Evolutionary conservation across 1,140 invertebrate species (phyloP).

Genomic region (Camponotus pennsylvanicus): DNA sequence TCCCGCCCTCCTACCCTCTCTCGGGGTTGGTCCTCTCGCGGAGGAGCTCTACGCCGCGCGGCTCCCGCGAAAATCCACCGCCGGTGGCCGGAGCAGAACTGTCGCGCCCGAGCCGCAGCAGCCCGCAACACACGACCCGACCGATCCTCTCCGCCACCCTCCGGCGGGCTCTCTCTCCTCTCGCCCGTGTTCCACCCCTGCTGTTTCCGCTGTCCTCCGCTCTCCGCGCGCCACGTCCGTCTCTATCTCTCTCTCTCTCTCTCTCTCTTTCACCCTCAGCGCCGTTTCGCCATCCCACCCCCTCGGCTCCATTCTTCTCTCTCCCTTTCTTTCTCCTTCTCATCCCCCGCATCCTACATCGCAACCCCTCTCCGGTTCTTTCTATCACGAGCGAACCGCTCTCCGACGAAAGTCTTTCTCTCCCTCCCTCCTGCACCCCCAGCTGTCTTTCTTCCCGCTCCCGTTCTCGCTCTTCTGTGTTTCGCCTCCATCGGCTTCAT

Average conservation of each 20-base stretch:
- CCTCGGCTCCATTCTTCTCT: slow-evolving; percentile 10
- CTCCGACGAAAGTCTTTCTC: not conserved
- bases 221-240: slow-evolving; percentile 8
- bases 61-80: slow-evolving; percentile 78
- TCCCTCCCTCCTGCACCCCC: not conserved
- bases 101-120: slow-evolving; percentile 86
- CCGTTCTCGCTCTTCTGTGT: not conserved
- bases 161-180: slow-evolving; percentile 54
- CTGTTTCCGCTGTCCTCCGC: slow-evolving; percentile 4
- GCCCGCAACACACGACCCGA: slow-evolving; percentile 84
- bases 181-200: slow-evolving; percentile 13
- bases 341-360: slow-evolving; percentile 11
- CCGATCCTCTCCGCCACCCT: slow-evolving; percentile 63
- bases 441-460: not conserved
- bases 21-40: slow-evolving; percentile 33
- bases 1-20: not conserved
- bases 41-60: slow-evolving; percentile 28
- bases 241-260: slow-evolving; percentile 51
- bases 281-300: not conserved
- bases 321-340: slow-evolving; percentile 22
- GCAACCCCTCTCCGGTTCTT: not conserved
- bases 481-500: slow-evolving; percentile 34
- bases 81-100: slow-evolving; percentile 84
- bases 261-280: slow-evolving; percentile 65
- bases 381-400: slow-evolving; percentile 22